A percentile compares a stretch with the other conserved stretches of the same genome.
Evolutionary conservation across 2,113 vertebrate genomes (phyloP).

Genomic region (Hiodon alosoides): DNA sequence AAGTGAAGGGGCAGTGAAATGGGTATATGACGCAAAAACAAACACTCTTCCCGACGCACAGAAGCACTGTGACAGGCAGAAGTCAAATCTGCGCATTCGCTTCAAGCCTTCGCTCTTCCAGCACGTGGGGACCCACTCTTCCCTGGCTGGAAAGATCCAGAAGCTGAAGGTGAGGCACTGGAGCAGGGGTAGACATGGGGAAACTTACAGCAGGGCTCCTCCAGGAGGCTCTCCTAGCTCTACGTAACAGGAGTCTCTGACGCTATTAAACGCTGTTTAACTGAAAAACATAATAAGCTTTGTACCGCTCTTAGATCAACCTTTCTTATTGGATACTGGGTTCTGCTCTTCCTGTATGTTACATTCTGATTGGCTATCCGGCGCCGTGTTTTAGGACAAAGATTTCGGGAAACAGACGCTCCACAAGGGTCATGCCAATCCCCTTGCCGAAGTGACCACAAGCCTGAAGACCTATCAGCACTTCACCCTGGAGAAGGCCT

Average conservation of each 20-base stretch:
- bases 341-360: neutral
- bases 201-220: neutral
- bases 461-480: constrained; percentile 99
- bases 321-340: neutral
- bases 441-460: constrained; percentile 90
- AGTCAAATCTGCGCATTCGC: constrained; percentile 93
- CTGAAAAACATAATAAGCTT: too few relatives aligned
- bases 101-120: constrained; percentile 98
- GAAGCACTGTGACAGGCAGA: constrained; percentile 98
- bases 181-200: neutral
- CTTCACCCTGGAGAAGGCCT: constrained; percentile 97
- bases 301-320: neutral
- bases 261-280: neutral
- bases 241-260: neutral
- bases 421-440: constrained; percentile 91
- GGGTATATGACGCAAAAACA: too few relatives aligned
- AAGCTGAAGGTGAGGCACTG: constrained; percentile 80
- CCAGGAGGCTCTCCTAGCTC: neutral
- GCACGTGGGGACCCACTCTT: constrained; percentile 94
- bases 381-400: constrained; percentile 72
- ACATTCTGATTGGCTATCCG: neutral
- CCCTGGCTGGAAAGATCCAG: constrained; percentile 95
- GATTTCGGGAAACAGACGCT: constrained; percentile 93
- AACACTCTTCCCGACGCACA: constrained; percentile 39
- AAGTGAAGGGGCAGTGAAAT: too few relatives aligned